Conservation (phyloP, 2,888 invertebrate genomes). For the Phalangium opilio region DNA sequence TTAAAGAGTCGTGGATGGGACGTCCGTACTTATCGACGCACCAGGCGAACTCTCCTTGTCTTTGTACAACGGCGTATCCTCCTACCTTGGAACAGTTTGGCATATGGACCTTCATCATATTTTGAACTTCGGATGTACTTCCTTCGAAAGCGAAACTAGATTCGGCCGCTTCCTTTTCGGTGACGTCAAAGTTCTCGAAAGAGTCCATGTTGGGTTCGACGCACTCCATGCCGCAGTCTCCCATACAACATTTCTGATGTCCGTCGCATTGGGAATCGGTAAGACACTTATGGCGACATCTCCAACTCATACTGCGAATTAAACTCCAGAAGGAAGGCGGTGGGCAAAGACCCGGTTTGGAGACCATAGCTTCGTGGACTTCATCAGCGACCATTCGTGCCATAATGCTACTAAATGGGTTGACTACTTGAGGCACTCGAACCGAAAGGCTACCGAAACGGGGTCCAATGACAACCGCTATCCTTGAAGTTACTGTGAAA, state of each 20-base stretch:
- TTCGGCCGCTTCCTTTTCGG: too few relatives aligned
- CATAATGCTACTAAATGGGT: neutral
- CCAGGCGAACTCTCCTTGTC: constrained; percentile 26
- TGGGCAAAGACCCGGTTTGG: constrained; percentile 22
- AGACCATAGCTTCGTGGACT: constrained; percentile 1
- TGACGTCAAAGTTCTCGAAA: too few relatives aligned
- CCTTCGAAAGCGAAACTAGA: too few relatives aligned
- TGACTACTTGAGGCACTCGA: neutral
- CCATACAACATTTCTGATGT: constrained; percentile 22
- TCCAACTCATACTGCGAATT: constrained; percentile 20
- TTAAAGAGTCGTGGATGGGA: constrained; percentile 23
- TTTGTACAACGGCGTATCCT: constrained; percentile 24
- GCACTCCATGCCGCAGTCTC: constrained; percentile 23
- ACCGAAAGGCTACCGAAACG: neutral
- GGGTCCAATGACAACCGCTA: neutral
- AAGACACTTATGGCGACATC: constrained; percentile 20
- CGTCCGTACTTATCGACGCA: constrained; percentile 23
- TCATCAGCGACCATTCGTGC: neutral
- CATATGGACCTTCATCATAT: constrained; percentile 24
- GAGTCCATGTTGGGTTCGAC: constrained; percentile 9
- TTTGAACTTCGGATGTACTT: neutral
- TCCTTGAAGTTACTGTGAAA: neutral
- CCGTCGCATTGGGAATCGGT: constrained; percentile 22
- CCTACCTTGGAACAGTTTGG: constrained; percentile 26
- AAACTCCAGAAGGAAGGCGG: constrained; percentile 21